Conservation (phyloP, 23 tunicate genomes). For the Diplosoma virens region DNA sequence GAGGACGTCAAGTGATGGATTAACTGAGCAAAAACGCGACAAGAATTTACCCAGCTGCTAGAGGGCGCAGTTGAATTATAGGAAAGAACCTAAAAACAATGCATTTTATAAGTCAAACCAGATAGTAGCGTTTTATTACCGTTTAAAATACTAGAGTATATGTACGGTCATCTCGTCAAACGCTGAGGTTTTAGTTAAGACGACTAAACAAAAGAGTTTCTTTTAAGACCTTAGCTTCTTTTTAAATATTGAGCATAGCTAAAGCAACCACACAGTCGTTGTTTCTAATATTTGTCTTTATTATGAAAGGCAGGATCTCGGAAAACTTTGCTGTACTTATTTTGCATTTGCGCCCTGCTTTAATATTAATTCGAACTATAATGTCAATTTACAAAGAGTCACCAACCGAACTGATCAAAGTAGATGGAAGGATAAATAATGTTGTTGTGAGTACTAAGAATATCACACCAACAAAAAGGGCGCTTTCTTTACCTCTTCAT, state of each 20-base stretch:
- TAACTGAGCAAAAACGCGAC: constrained; percentile 6
- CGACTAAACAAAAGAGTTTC: no score
- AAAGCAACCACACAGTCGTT: no score
- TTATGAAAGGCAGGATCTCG: no score
- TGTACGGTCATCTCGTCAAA: not conserved
- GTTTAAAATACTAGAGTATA: not conserved
- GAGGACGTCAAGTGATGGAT: constrained; percentile 20
- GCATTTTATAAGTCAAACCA: not conserved
- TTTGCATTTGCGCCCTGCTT: no score
- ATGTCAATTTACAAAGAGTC: not conserved
- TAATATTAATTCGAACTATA: no score
- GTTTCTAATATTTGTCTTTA: no score
- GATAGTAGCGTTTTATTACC: not conserved
- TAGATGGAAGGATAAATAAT: not conserved
- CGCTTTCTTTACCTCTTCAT: not conserved
- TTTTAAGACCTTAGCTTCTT: no score
- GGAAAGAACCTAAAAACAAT: constrained; percentile 32
- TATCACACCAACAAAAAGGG: not conserved
- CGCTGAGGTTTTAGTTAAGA: not conserved
- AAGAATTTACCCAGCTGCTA: constrained; percentile 23
- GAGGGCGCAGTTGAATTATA: constrained; percentile 6
- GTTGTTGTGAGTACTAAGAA: not conserved
- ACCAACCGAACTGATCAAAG: not conserved
- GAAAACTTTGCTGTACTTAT: no score
- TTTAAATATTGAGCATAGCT: no score